Evolutionary conservation across 23 tunicate species (phyloP), one percentile per base, ranked within the genome.

Genomic region (Diplosoma virens): DNA sequence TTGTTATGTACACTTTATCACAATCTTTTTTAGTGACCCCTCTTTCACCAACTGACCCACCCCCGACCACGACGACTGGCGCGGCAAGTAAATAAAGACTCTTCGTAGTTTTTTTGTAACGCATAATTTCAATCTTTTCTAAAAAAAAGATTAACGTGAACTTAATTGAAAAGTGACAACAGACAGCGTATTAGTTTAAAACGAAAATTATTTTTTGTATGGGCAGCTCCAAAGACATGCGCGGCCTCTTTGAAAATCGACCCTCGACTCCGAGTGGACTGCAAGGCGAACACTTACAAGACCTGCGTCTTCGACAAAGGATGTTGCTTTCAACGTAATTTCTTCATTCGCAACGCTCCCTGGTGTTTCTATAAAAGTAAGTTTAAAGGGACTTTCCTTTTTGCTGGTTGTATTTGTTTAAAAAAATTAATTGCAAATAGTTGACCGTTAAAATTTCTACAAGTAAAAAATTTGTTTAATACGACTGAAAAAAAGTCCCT

Each of bases 351-450:
- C 27, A 68, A 68, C 26, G 74, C 83, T 18, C 84, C 84, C 1
- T 67, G 77, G 84, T 80, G 84, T 35, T 80, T 52, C 55, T 1
- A 68, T 11, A 68, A 56, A 80, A 54, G 84, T 80, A 35, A 80
- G 74, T 34, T 25, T n/a, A n/a, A n/a, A n/a, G n/a, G n/a, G n/a
- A n/a, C n/a, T n/a, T n/a, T n/a, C n/a, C n/a, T n/a, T n/a, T n/a
- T n/a, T n/a, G n/a, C n/a, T n/a, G n/a, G n/a, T n/a, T n/a, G n/a
- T n/a, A n/a, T n/a, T n/a, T n/a, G n/a, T n/a, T n/a, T n/a, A n/a
- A n/a, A n/a, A n/a, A n/a, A n/a, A n/a, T n/a, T n/a, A n/a, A n/a
- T n/a, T n/a, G n/a, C n/a, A n/a, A n/a, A n/a, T n/a, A n/a, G n/a
- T n/a, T n/a, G n/a, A n/a, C n/a, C n/a, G n/a, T n/a, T n/a, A n/a